Base-by-base conservation (phyloP, 2,888 invertebrate species). In the Leistus spinibarbis region DNA sequence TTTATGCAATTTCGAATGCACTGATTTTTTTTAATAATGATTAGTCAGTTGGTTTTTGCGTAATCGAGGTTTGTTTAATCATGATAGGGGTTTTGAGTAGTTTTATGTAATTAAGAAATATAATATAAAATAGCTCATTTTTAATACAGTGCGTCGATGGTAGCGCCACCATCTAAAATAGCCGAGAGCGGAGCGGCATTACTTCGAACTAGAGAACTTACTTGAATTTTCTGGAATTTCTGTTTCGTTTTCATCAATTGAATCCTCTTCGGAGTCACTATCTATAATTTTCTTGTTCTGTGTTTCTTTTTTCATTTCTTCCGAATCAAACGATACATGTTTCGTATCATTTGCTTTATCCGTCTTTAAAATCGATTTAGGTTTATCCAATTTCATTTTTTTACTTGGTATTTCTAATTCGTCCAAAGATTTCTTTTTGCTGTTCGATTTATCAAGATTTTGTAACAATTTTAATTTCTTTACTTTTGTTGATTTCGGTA, bases 391-490 rank as follows among this genome's bases (percentile, higher is more conserved):
- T 66, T 66, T 72, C 1, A 20, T 7, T 71, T 81, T 80, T 7
- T 57, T 78, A 13, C 76, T 57, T 54, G 77, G 62, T 65, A 76
- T 70, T 53, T 74, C 67, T 16, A 17, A 56, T 5, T 85, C 82
- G 79, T 87, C 86, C 80, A 69, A 56, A 3, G 16, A 65, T 76
- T 69, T 65, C 53, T 53, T 77, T 77, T 54, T 63, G 4, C 71
- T 72, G 73, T 76, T 54, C 75, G 64, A 66, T 67, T 62, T 56
- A 68, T 73, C 74, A 54, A 78, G 54, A 19, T 78, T 78, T 54
- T 77, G 84, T 19, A 88, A 83, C 24, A 88, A 82, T 81, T 88
- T 89, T 62, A 86, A 82, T 79, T 85, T 86, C 65, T 83, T 81
- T 10, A 40, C 40, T 40, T 40, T 40, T 40, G 73, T 82, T 81